Conservation (phyloP, 2,113 vertebrate genomes). For the Galeopterus variegatus region DNA sequence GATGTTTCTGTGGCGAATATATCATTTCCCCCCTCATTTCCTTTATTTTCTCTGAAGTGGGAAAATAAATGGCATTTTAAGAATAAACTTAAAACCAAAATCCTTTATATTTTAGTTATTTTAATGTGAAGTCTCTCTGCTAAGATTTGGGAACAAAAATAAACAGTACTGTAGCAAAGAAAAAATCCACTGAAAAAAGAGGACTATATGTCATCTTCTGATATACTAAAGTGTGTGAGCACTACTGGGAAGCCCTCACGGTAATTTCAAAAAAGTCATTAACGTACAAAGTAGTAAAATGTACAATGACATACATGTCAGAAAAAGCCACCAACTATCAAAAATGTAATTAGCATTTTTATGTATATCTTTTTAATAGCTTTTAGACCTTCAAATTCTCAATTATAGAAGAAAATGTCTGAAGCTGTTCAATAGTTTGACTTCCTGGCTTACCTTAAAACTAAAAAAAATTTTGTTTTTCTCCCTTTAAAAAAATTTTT, state of each 20-base stretch:
- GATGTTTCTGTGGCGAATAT: not conserved
- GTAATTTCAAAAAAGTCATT: constrained; percentile 30
- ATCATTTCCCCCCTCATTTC: not conserved
- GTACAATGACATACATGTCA: not conserved
- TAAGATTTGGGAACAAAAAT: constrained; percentile 29
- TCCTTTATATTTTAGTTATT: not conserved
- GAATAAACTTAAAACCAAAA: not conserved
- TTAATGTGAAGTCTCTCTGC: not conserved
- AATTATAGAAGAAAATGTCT: not conserved
- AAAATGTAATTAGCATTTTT: constrained; percentile 19
- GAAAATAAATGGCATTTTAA: constrained; percentile 6
- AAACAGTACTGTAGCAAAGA: constrained; percentile 4
- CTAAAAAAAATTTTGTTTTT: constrained; percentile 38
- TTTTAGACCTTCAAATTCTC: constrained; percentile 31
- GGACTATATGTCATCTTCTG: not conserved
- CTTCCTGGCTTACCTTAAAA: constrained; percentile 57
- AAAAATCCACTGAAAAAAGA: not conserved
- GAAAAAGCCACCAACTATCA: not conserved
- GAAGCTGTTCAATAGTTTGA: constrained; percentile 35
- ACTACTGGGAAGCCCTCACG: not conserved
- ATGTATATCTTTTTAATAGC: not conserved
- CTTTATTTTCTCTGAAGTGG: not conserved
- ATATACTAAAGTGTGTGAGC: not conserved
- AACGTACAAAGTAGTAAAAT: not conserved
- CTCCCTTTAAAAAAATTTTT: not conserved